A percentile compares a stretch with the other conserved stretches of the same genome.
Conservation (phyloP, 2,113 vertebrate genomes). For the Pelodiscus sinensis region DNA sequence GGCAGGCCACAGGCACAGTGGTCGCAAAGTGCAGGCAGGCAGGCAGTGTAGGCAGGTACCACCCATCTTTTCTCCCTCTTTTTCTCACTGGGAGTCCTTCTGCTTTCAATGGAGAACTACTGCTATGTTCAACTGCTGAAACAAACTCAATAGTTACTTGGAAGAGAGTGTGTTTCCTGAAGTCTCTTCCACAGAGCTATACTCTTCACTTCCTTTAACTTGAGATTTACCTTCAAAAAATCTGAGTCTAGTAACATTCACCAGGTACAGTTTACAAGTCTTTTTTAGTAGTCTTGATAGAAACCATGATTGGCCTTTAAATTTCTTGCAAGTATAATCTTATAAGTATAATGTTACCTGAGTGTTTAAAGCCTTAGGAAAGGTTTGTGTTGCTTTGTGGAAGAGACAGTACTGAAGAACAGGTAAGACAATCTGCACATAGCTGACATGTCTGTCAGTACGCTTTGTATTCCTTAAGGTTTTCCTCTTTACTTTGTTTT, state of each 20-base stretch:
- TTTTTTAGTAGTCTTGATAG: not conserved
- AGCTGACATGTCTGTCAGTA: constrained; percentile 50
- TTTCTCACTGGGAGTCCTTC: constrained; percentile 53
- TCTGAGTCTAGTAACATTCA: not conserved
- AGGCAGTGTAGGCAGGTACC: constrained; percentile 87
- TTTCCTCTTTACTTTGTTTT: constrained; percentile 77
- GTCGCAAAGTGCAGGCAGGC: constrained; percentile 82
- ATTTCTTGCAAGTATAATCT: constrained; percentile 17
- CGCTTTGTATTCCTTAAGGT: constrained; percentile 40
- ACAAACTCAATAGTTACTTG: constrained; percentile 20
- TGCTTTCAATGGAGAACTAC: constrained; percentile 50
- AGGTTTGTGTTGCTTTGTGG: constrained; percentile 74
- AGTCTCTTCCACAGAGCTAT: constrained; percentile 77
- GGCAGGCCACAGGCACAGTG: constrained; percentile 79
- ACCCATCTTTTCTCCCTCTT: constrained; percentile 56
- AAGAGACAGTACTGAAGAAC: constrained; percentile 73
- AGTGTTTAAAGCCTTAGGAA: constrained; percentile 37
- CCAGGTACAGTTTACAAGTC: not conserved
- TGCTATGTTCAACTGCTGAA: constrained; percentile 38
- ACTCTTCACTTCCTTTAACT: constrained; percentile 18
- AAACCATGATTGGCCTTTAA: constrained; percentile 29
- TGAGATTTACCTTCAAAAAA: not conserved
- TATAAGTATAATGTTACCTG: not conserved
- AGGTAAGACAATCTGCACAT: constrained; percentile 77
- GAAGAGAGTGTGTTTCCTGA: not conserved